Evolutionary conservation across 64 coral and sea anemone species (phyloP).

Genomic region (Montipora foliosa): DNA sequence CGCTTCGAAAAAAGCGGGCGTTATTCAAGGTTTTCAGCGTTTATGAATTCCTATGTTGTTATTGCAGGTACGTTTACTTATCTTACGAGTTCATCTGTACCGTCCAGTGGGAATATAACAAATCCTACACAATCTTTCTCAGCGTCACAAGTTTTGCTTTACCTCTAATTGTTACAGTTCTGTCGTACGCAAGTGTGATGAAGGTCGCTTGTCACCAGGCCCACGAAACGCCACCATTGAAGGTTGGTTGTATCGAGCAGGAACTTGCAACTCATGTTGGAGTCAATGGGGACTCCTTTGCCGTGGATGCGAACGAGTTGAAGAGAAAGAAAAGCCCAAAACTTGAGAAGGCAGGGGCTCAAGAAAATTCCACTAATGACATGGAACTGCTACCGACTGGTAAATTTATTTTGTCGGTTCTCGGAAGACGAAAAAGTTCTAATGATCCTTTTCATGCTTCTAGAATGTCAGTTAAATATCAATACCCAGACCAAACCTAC

Average conservation of each 20-base stretch:
- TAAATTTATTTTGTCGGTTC: neutral
- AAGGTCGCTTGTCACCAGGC: conserved; percentile 68
- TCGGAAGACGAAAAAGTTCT: neutral
- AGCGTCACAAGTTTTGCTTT: conserved; percentile 54
- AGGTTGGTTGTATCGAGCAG: conserved; percentile 8
- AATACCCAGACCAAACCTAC: neutral
- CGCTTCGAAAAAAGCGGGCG: too few relatives aligned
- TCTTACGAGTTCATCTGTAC: conserved; percentile 80
- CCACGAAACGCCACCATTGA: neutral
- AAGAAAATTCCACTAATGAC: neutral
- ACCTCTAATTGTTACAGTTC: conserved; percentile 60
- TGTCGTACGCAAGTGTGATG: conserved; percentile 68
- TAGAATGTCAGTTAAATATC: neutral
- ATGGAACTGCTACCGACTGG: too few relatives aligned
- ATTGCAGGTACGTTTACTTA: conserved; percentile 55
- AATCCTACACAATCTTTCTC: conserved; percentile 56
- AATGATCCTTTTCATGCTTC: neutral
- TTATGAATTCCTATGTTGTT: neutral
- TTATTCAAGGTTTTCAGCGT: neutral
- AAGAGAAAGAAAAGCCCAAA: neutral
- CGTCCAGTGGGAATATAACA: conserved; percentile 63
- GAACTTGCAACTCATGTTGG: neutral
- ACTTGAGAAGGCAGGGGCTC: neutral
- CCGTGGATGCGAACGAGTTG: neutral
- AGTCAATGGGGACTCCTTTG: neutral